Conservation (phyloP, 1,140 invertebrate genomes). For the Caenorhabditis briggsae region DNA sequence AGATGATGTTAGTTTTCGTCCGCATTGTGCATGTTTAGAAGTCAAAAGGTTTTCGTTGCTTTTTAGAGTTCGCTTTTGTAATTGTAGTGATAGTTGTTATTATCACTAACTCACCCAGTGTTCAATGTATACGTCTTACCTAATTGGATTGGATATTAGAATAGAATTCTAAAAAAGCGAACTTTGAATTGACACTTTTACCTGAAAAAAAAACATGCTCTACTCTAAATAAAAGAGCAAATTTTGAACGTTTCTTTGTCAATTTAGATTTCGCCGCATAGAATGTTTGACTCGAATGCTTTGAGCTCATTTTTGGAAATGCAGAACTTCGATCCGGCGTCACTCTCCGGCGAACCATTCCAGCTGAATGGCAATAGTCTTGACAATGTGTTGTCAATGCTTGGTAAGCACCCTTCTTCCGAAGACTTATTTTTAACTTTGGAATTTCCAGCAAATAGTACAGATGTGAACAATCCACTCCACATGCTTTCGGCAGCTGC, state of each 20-base stretch:
- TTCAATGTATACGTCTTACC: too few relatives aligned
- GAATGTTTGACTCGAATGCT: conserved; percentile 42
- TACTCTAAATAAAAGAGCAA: background rate
- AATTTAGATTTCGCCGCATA: conserved; percentile 44
- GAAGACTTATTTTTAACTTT: background rate
- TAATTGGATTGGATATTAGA: too few relatives aligned
- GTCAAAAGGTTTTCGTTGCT: conserved; percentile 18
- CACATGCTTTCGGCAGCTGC: conserved; percentile 37
- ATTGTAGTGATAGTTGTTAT: conserved; percentile 3
- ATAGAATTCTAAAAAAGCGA: conserved; percentile 13
- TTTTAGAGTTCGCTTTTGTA: conserved; percentile 53
- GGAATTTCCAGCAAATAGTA: background rate
- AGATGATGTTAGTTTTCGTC: conserved; percentile 38
- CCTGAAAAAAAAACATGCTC: conserved; percentile 12
- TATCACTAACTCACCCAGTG: too few relatives aligned
- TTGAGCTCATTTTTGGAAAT: conserved; percentile 53
- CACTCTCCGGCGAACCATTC: background rate
- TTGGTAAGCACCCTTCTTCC: background rate
- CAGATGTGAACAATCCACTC: conserved; percentile 33
- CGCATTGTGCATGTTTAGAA: conserved; percentile 7
- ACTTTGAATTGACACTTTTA: conserved; percentile 45
- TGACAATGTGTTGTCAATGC: conserved; percentile 41
- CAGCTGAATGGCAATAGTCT: conserved; percentile 40
- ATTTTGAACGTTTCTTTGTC: background rate
- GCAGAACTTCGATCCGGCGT: conserved; percentile 46